These are phyloP conservation scores for Peromyscus eremicus DNA, from an alignment of 2,797 vertebrate genomes.

Conservation along the genomic window DNA sequence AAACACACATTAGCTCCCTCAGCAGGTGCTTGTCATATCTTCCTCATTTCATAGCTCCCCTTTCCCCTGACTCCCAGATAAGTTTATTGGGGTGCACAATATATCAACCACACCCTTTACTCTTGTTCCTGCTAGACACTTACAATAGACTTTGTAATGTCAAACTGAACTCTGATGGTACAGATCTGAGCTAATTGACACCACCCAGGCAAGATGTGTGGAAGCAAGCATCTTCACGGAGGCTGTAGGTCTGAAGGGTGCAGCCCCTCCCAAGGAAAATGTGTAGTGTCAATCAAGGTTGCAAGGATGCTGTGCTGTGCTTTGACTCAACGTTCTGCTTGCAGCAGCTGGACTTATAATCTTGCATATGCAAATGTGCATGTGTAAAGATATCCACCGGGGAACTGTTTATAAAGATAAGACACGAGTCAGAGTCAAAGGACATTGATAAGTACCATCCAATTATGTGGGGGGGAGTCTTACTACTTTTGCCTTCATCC, in stretches of 20 bases:
- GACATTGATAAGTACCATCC: neutral
- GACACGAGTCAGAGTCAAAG: neutral
- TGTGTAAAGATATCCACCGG: neutral
- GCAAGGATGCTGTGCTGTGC: neutral
- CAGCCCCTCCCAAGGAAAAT: neutral
- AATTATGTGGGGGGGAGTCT: neutral
- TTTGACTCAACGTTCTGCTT: slow-evolving; percentile 29
- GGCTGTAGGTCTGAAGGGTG: neutral
- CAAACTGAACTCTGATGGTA: slow-evolving; percentile 26
- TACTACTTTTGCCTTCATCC: neutral
- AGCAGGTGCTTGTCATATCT: neutral
- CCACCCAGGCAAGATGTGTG: neutral
- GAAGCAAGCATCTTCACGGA: neutral
- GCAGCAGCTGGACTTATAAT: neutral
- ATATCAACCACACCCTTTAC: too few relatives aligned
- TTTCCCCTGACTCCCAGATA: too few relatives aligned
- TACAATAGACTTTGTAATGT: neutral
- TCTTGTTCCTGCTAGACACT: neutral
- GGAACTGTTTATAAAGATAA: slow-evolving; percentile 20
- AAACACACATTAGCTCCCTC: neutral
- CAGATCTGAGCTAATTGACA: neutral
- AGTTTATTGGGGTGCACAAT: too few relatives aligned
- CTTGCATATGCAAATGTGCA: neutral
- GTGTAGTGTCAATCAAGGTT: neutral
- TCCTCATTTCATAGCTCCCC: neutral